These are phyloP conservation scores for Luperina testacea DNA, from an alignment of 2,888 invertebrate genomes.

Conservation along the genomic window DNA sequence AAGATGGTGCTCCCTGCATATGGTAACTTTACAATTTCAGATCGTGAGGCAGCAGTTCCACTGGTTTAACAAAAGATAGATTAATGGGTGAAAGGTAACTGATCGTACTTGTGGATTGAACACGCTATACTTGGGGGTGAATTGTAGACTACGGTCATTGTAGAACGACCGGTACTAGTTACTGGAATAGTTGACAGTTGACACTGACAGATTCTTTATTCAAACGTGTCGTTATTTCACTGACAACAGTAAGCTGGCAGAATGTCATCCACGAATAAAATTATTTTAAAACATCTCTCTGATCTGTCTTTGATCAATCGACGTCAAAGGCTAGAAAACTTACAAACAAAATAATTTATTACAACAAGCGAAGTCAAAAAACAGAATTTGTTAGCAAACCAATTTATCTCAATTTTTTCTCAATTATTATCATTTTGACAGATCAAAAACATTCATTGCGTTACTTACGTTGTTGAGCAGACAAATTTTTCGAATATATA, in stretches of 20 bases:
- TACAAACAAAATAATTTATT: background rate
- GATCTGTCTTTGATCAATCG: background rate
- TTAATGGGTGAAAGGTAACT: background rate
- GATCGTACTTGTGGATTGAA: background rate
- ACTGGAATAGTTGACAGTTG: background rate
- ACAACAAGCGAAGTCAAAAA: background rate
- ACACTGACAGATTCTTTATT: conserved; percentile 7
- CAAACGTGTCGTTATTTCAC: background rate
- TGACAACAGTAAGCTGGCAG: background rate
- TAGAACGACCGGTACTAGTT: background rate
- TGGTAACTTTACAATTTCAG: background rate
- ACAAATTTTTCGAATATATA: too few species aligned
- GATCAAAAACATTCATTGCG: background rate
- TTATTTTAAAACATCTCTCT: background rate
- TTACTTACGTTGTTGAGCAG: too few species aligned
- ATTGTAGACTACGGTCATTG: background rate
- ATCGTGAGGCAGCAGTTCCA: background rate
- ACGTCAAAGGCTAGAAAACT: background rate
- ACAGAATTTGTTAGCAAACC: background rate
- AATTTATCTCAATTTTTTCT: conserved; percentile 5
- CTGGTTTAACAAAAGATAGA: conserved; percentile 8
- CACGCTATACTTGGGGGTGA: background rate
- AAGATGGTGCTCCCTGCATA: background rate
- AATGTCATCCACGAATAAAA: background rate
- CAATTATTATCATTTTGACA: background rate